Base-by-base conservation (phyloP, 2,888 invertebrate genomes). In the Ctena decussata region DNA sequence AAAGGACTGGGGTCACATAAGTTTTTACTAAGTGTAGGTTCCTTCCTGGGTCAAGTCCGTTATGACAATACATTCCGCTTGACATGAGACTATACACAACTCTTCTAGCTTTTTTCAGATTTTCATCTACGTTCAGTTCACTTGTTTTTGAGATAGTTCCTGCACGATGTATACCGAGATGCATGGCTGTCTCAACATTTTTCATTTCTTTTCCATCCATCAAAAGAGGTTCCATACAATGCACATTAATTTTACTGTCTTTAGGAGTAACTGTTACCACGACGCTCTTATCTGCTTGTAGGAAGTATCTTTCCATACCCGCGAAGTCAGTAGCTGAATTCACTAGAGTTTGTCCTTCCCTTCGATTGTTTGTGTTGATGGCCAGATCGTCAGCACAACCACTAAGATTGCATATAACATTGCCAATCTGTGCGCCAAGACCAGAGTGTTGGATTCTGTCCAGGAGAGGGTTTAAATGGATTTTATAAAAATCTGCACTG, bases 401-500 rank as follows among this genome's bases (percentile, higher is more conserved):
- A 44, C 44, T 44, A 18, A 44, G 11, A 44, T 44, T 44, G 18
- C 44, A 44, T 44, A 18, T 44, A 18, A 44, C 18, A 18, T 44
- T 44, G 18, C 44, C 44, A 44, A 44, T 44, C 44, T 18, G n/a
- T n/a, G 12, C 3, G 0, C 79, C 79, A 0, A 41, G 24, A 24
- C 18, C n/a, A 11, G 32, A n/a, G 39, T 39, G 37, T 53, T 65
- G 44, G 6, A 79, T n/a, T 18, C 60, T 24, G 24, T 53, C 44
- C 27, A 79, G 27, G 2, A 79, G 79, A 11, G 60, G 37, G 41
- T 79, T 73, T 8, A 72, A 37, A 24, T 79, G 71, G 2, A 37
- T 15, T 57, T 79, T 79, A 41, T 79, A 79, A 0, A 79, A 30
- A 24, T 79, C 73, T n/a, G 78, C 35, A 35, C 72, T 78, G 6